phyloP scores from a whole-genome alignment of 1,140 invertebrate genomes.

The Chymomyza costata region DNA sequence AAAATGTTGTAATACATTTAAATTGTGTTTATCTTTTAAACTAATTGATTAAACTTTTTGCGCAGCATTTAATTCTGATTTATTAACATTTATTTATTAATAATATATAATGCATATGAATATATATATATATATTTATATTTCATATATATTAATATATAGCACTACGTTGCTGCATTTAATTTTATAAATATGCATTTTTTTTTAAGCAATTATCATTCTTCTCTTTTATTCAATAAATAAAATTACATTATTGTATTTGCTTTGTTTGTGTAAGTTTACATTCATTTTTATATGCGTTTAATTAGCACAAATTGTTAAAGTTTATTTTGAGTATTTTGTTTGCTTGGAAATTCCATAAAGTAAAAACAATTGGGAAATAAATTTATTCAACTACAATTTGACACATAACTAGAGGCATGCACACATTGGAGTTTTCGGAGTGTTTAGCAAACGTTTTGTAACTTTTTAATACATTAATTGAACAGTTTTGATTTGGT shows the following conservation, averaged over 20 bases:
- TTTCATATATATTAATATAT: too few relatives aligned
- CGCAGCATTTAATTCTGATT: constrained; percentile 32
- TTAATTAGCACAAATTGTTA: constrained; percentile 31
- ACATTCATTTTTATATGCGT: constrained; percentile 24
- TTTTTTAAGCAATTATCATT: too few relatives aligned
- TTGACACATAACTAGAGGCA: constrained; percentile 47
- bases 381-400: constrained; percentile 58
- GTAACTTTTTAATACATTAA: neutral
- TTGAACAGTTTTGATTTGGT: constrained; percentile 14
- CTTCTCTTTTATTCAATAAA: constrained; percentile 22
- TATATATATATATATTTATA: constrained; percentile 59
- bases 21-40: too few relatives aligned
- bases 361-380: constrained; percentile 47
- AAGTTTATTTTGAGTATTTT: constrained; percentile 58
- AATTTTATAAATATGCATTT: constrained; percentile 17
- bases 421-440: constrained; percentile 50
- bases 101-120: constrained; percentile 20
- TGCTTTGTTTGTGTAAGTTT: constrained; percentile 44
- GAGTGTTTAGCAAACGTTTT: too few relatives aligned
- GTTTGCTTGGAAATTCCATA: constrained; percentile 44
- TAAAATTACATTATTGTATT: constrained; percentile 44
- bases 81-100: constrained; percentile 44
- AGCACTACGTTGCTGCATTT: constrained; percentile 62
- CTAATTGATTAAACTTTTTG: constrained; percentile 35
- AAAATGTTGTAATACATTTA: constrained; percentile 5